Evolutionary conservation across 30 jellyfish, hydroid and myxozoan genomes (phyloP).

Genomic region (Cassiopea andromeda): DNA sequence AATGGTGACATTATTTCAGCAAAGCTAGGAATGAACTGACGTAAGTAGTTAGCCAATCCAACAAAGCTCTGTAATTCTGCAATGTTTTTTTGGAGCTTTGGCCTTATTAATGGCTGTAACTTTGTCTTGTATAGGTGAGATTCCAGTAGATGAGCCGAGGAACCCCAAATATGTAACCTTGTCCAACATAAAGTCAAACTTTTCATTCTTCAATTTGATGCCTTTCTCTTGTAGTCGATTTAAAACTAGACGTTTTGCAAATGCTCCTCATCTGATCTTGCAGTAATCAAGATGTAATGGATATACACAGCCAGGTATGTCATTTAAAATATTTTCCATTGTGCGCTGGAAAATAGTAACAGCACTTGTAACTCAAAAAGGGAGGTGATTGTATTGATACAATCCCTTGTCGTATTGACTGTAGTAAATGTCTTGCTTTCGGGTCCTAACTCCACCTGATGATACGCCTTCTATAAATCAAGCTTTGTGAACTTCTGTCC

Average conservation of each 20-base stretch:
- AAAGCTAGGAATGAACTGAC: not conserved
- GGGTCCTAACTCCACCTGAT: not conserved
- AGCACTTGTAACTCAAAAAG: slow-evolving; percentile 38
- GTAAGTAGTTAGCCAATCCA: not conserved
- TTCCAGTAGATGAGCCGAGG: slow-evolving; percentile 15
- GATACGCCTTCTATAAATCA: slow-evolving; percentile 20
- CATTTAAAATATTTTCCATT: slow-evolving; percentile 46
- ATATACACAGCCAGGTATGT: slow-evolving; percentile 16
- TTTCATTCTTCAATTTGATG: not conserved
- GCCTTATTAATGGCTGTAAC: not conserved
- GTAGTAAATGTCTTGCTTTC: not conserved
- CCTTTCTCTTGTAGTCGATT: not conserved
- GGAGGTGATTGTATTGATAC: slow-evolving; percentile 15
- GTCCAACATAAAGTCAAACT: slow-evolving; percentile 7
- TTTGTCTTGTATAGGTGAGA: slow-evolving; percentile 19
- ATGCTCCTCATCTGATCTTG: slow-evolving; percentile 35
- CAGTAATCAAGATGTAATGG: slow-evolving; percentile 17
- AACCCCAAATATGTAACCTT: slow-evolving; percentile 30
- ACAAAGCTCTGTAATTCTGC: not conserved
- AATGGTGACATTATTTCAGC: slow-evolving; percentile 23
- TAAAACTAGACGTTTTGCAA: slow-evolving; percentile 28
- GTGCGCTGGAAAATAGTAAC: slow-evolving; percentile 31
- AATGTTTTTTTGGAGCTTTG: not conserved
- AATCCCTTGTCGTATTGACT: slow-evolving; percentile 24
- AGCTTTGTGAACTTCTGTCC: slow-evolving; percentile 64